Percentiles rank a stretch among this genome's conserved stretches.
Evolutionary conservation across 2,113 vertebrate species (phyloP).

Genomic region (Coryphaenoides rupestris): DNA sequence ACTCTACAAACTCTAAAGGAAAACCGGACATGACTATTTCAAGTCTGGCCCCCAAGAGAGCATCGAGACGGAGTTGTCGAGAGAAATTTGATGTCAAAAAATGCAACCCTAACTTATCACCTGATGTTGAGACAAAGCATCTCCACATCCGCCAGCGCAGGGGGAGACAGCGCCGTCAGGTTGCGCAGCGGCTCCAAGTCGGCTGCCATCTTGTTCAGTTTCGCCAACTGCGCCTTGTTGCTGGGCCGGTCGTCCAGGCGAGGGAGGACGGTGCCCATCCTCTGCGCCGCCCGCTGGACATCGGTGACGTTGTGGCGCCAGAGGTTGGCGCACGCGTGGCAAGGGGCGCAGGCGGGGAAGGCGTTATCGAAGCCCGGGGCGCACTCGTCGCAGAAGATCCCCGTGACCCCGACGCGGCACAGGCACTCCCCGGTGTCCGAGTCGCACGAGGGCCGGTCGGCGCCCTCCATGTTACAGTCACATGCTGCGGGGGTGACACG

Average conservation of each 20-base stretch:
- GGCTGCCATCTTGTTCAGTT: constrained; percentile 64
- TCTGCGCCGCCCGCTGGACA: constrained; percentile 61
- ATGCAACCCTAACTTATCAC: constrained; percentile 47
- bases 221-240: constrained; percentile 49
- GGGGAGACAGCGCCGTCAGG: constrained; percentile 45
- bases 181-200: constrained; percentile 60
- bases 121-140: constrained; percentile 59
- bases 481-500: constrained; percentile 63
- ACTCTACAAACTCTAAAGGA: too few species aligned
- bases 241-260: not conserved
- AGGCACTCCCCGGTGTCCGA: constrained; percentile 72
- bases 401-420: constrained; percentile 68
- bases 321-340: constrained; percentile 76
- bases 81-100: not conserved
- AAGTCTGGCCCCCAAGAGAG: too few species aligned
- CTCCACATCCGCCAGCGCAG: constrained; percentile 56
- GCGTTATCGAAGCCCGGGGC: constrained; percentile 53
- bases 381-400: constrained; percentile 77
- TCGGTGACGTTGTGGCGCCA: constrained; percentile 68
- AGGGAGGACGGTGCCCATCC: constrained; percentile 53
- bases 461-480: constrained; percentile 77
- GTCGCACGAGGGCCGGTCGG: constrained; percentile 73
- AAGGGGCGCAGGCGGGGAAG: constrained; percentile 77
- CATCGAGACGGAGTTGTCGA: too few species aligned
- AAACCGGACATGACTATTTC: too few species aligned